phyloP scores from a whole-genome alignment of 2,113 vertebrate genomes.

The Mus spicilegus region DNA sequence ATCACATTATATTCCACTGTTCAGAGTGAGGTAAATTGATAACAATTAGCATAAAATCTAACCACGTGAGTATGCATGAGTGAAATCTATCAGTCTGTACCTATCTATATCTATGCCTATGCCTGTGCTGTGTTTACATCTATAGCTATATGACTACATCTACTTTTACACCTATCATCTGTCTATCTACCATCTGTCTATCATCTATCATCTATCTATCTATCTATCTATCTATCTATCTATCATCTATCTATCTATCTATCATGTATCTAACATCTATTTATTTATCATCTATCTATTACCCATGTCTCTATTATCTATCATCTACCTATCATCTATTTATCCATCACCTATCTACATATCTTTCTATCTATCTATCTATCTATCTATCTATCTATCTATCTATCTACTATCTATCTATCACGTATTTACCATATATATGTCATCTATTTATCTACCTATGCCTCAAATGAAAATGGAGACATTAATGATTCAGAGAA shows the following conservation, averaged over 20 bases:
- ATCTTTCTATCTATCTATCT: neutral
- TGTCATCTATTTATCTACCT: neutral
- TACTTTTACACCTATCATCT: neutral
- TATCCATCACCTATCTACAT: neutral
- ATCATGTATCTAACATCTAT: too few species aligned
- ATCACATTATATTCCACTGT: neutral
- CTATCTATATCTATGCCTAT: neutral
- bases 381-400: neutral
- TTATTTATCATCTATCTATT: neutral
- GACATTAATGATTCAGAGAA: neutral
- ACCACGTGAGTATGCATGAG: neutral
- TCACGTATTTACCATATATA: neutral
- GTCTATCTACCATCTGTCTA: neutral
- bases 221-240: neutral
- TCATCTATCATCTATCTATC: neutral
- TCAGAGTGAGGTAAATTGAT: neutral
- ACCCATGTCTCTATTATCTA: neutral
- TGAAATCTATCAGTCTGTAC: neutral
- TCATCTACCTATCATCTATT: neutral
- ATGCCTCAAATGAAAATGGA: neutral
- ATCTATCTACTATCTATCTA: neutral
- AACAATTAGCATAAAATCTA: neutral
- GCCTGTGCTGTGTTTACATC: neutral
- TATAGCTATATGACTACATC: neutral
- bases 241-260: neutral